These are phyloP conservation scores for Siphonodentalium dalli DNA, from an alignment of 2,888 invertebrate species.

Conservation along the genomic window DNA sequence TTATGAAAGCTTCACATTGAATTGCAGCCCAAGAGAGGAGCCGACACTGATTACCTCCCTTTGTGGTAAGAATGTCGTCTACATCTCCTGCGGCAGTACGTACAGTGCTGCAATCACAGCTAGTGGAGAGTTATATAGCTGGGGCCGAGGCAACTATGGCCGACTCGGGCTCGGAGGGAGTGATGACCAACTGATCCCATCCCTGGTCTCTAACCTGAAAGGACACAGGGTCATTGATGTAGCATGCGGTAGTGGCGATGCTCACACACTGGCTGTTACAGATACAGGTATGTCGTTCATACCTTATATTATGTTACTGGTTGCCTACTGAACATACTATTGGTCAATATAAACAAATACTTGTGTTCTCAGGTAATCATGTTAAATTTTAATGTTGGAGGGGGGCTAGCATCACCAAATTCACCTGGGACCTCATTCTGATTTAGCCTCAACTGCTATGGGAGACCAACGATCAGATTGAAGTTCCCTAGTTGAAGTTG, in stretches of 20 bases:
- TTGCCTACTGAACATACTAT: background rate
- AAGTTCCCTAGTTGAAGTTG: no score
- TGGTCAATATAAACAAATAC: no score
- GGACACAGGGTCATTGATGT: slow-evolving; percentile 65
- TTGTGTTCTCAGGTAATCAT: no score
- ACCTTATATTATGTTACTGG: background rate
- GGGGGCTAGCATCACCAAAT: no score
- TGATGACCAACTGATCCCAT: slow-evolving; percentile 91
- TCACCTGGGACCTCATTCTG: no score
- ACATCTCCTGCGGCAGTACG: slow-evolving; percentile 91
- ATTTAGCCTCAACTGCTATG: no score
- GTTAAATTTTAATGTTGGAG: no score
- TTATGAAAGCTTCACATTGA: no score
- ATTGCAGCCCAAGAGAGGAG: slow-evolving; percentile 73
- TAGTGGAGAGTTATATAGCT: slow-evolving; percentile 89
- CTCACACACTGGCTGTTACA: slow-evolving; percentile 92
- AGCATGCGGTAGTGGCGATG: slow-evolving; percentile 94
- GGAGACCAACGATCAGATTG: no score
- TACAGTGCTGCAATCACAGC: slow-evolving; percentile 92
- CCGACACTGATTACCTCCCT: slow-evolving; percentile 86
- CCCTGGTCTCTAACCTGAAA: slow-evolving; percentile 71
- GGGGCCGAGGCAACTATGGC: slow-evolving; percentile 96
- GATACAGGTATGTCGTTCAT: slow-evolving; percentile 89
- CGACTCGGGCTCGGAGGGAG: slow-evolving; percentile 92
- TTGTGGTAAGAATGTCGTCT: slow-evolving; percentile 79